A percentile compares a stretch with the other conserved stretches of the same genome.
Evolutionary conservation across 2,113 vertebrate species (phyloP).

Genomic region (Choloepus hoffmanni): DNA sequence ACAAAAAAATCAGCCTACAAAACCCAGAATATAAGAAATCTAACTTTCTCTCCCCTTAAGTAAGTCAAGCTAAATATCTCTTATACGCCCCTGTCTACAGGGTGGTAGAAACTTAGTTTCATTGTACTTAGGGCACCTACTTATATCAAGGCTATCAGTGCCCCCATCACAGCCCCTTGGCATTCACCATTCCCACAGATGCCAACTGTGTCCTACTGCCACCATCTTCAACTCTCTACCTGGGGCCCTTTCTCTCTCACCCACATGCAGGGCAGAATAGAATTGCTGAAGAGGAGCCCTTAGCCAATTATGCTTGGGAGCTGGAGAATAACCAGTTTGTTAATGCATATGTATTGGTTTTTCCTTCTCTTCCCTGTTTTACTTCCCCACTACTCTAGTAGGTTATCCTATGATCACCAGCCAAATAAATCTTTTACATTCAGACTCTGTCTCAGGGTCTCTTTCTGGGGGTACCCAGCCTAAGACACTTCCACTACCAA

Average conservation of each 20-base stretch:
- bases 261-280: neutral
- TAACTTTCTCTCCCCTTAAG: neutral
- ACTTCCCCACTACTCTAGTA: neutral
- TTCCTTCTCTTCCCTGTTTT: neutral
- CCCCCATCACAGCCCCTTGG: neutral
- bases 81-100: neutral
- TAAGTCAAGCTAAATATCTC: constrained; percentile 12
- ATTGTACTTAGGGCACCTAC: neutral
- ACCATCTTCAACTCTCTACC: neutral
- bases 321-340: neutral
- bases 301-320: neutral
- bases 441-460: neutral
- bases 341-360: neutral
- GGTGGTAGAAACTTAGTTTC: neutral
- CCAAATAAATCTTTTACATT: neutral
- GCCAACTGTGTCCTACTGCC: neutral
- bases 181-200: neutral
- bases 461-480: neutral
- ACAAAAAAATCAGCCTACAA: neutral
- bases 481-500: neutral
- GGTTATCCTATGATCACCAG: neutral
- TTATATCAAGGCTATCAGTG: neutral
- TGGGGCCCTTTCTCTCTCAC: neutral
- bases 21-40: neutral
- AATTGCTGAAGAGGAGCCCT: neutral